phyloP scores from a whole-genome alignment of 1,140 invertebrate species.

The Acromyrmex heyeri region DNA sequence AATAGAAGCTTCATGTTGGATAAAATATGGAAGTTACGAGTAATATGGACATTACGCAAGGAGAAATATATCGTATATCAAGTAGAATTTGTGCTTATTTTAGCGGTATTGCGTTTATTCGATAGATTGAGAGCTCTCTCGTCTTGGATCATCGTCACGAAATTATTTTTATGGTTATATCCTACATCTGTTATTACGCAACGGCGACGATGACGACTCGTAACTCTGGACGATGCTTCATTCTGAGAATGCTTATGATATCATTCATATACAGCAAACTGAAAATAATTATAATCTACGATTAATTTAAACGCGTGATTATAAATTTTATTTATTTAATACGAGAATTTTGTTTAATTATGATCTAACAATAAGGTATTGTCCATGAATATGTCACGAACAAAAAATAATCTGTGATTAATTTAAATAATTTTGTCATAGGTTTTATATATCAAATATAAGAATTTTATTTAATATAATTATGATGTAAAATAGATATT shows the following conservation, averaged over 20 bases:
- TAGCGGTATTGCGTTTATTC: constrained; percentile 27
- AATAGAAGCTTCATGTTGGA: not conserved
- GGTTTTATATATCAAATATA: not conserved
- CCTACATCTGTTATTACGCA: constrained; percentile 47
- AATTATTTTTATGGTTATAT: constrained; percentile 58
- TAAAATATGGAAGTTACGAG: constrained; percentile 16
- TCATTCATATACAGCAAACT: not conserved
- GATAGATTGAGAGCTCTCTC: constrained; percentile 30
- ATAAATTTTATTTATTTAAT: constrained; percentile 3
- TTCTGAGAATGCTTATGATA: not conserved
- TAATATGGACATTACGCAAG: constrained; percentile 21
- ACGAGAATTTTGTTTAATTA: not conserved
- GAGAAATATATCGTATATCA: constrained; percentile 19
- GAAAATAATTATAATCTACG: not conserved
- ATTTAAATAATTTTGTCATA: not conserved
- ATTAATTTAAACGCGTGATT: not conserved
- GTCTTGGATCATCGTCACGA: constrained; percentile 39
- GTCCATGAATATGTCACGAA: not conserved
- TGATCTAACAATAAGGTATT: not conserved
- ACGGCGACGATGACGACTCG: constrained; percentile 11
- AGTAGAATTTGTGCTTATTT: constrained; percentile 26
- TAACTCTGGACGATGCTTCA: constrained; percentile 1
- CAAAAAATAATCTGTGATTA: not conserved
- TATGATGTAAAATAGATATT: not conserved
- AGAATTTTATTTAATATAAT: not conserved